Evolutionary conservation across 1,140 invertebrate species (phyloP), one percentile per base, ranked within the genome.

Genomic region (Dendrolimus kikuchii): DNA sequence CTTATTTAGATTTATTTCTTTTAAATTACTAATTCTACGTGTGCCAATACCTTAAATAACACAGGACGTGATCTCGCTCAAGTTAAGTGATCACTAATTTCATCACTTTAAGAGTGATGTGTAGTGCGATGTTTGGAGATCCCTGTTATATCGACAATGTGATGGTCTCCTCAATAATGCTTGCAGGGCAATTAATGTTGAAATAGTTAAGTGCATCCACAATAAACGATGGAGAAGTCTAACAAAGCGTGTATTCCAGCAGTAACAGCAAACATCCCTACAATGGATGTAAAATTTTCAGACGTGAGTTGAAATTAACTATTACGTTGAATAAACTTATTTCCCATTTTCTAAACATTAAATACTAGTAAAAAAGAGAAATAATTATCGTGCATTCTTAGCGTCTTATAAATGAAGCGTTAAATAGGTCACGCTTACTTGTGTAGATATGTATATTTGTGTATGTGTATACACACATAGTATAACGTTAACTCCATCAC

Each of bases 261-360:
- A 48, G 77, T 75, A 38, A 71, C 75, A 45, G 77, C 67, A 52
- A 71, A 68, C 60, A 73, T 73, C 60, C 57, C 77, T 37, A 57
- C 70, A 38, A 80, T 81, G 74, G 81, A 85, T 64, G 60, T 69
- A 47, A 77, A 74, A 59, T 71, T 76, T 57, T 62, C 71, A 38
- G 78, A 81, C 51, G 80, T 85, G 56, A 82, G 81, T 84, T 23
- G 23, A 23, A 23, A 23, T 23, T 23, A 23, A 23, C 23, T 23
- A 23, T 23, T 23, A 23, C 23, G 23, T 23, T n/a, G n/a, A n/a
- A n/a, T n/a, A n/a, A n/a, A n/a, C n/a, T n/a, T 23, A 23, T 23
- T 23, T 23, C 23, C 23, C 23, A 23, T 23, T 23, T 23, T 23
- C 23, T 23, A 23, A 23, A 23, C 23, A 23, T 23, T 23, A 23